Evolutionary conservation across 35 echinoderm and acorn worm species (phyloP), one percentile per base, ranked within the genome.

Genomic region (Holothuria glaberrima): DNA sequence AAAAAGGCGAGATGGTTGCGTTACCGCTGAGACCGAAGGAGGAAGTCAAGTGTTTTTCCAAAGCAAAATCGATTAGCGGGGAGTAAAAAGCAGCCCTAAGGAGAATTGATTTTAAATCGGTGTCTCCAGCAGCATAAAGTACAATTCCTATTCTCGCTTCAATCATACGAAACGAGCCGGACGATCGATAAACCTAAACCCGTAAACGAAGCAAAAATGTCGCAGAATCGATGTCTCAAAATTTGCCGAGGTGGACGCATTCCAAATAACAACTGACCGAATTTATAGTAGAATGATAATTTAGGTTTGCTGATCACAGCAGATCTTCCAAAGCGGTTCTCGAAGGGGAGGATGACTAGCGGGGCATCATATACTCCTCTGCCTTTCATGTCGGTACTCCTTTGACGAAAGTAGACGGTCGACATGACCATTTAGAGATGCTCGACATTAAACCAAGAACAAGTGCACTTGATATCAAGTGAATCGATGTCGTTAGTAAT

Each of bases 101-200:
- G 74, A 78, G 74, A 78, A 78, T 78, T 78, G 74, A 78, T 78
- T 78, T 78, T 78, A 78, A 78, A 78, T 78, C 74, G 74, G 74
- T 78, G 74, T 78, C 74, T 78, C 74, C 74, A 78, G 50, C 74
- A 78, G 74, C 74, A 78, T 28, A 78, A 78, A 78, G 74, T 78
- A 33, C 74, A 78, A 48, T 78, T 78, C 38, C 44, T 78, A 48
- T 38, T 48, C 74, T 78, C 38, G 27, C 38, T 78, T 78, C 38
- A 78, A 78, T 78, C 38, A 48, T 78, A 24, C 38, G 36, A 78
- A 78, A 78, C 74, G 74, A 78, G 74, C 74, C 74, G 38, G 36
- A 48, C 41, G 74, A 75, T 78, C 74, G 74, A 78, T 78, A 78
- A 78, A 12, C 74, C 74, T 78, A 78, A 78, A 78, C 44, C 35